These are phyloP conservation scores for Aricia artaxerxes DNA, from an alignment of 2,888 invertebrate species.

Conservation along the genomic window DNA sequence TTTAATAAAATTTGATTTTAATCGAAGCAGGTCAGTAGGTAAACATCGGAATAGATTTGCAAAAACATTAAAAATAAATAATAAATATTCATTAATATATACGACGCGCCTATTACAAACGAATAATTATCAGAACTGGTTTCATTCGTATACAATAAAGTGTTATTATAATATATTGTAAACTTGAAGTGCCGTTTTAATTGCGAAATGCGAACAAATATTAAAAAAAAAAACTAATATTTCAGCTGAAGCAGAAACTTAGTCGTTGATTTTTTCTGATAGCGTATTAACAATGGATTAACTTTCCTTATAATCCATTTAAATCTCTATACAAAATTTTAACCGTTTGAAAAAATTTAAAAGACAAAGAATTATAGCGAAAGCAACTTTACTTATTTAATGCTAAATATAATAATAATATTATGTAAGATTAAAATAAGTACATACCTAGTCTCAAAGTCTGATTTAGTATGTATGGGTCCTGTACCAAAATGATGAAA, in stretches of 20 bases:
- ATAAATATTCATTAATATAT: not conserved
- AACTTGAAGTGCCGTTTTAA: not conserved
- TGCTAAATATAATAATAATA: too few species aligned
- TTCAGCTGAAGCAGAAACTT: not conserved
- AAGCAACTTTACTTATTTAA: too few species aligned
- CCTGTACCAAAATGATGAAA: too few species aligned
- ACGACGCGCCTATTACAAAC: not conserved
- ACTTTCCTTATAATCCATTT: too few species aligned
- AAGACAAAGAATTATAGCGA: too few species aligned
- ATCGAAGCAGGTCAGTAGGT: not conserved
- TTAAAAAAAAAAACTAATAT: not conserved
- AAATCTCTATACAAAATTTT: too few species aligned
- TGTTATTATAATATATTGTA: not conserved
- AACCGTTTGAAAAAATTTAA: too few species aligned
- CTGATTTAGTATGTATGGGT: too few species aligned
- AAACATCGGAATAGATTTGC: not conserved
- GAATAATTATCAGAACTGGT: not conserved
- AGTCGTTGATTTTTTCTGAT: too few species aligned
- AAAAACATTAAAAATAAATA: not conserved
- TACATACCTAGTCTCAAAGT: too few species aligned
- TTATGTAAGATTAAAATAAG: too few species aligned
- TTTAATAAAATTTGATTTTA: not conserved
- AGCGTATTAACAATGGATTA: too few species aligned
- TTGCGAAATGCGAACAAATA: not conserved
- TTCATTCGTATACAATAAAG: not conserved